phyloP scores from a whole-genome alignment of 1,140 invertebrate species.

The Drosophila tani region DNA sequence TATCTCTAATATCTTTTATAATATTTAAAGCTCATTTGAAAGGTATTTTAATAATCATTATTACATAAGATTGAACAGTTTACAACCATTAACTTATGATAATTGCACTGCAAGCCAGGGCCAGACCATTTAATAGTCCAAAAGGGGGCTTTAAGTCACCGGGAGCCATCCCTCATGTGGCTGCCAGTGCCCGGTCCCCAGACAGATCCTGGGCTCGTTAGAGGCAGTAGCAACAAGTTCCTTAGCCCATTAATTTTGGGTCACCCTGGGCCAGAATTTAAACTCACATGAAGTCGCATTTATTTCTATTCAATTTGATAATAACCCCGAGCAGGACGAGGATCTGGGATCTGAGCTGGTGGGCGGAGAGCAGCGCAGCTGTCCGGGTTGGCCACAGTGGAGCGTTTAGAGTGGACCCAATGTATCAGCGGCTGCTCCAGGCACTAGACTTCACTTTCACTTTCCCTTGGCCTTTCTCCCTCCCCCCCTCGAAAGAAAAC shows the following conservation, averaged over 20 bases:
- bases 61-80: too few species aligned
- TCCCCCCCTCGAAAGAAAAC: constrained; percentile 51
- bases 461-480: constrained; percentile 13
- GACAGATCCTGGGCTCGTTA: constrained; percentile 14
- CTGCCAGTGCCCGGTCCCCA: background rate
- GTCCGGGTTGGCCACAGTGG: constrained; percentile 63
- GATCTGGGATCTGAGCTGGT: constrained; percentile 13
- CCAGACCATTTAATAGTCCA: background rate
- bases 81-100: background rate
- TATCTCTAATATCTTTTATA: background rate
- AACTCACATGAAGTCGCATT: constrained; percentile 77
- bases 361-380: constrained; percentile 65
- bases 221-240: constrained; percentile 27
- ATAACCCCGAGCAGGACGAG: constrained; percentile 63
- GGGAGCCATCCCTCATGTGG: background rate
- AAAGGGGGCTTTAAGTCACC: constrained; percentile 4
- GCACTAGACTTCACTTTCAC: constrained; percentile 12
- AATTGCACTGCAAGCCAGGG: background rate
- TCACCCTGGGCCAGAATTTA: constrained; percentile 51
- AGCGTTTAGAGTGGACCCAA: constrained; percentile 79
- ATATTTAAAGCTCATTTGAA: too few species aligned
- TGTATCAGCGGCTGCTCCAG: constrained; percentile 73
- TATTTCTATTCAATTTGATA: constrained; percentile 83
- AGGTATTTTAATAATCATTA: too few species aligned
- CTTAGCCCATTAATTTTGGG: constrained; percentile 4